Evolutionary conservation across 1,140 invertebrate species (phyloP).

Genomic region (Drosophila orosa): DNA sequence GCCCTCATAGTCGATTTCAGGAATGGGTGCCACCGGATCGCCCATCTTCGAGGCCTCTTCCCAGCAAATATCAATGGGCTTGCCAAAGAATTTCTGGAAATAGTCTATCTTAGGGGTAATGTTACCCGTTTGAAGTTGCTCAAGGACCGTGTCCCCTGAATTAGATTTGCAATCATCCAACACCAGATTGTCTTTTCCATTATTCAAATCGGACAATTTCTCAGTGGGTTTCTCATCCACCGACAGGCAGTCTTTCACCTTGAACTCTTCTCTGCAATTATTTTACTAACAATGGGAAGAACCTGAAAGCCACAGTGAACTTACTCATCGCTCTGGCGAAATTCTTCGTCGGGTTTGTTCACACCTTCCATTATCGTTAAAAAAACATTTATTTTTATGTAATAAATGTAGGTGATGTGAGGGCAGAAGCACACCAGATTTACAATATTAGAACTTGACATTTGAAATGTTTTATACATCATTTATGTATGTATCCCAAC

Average conservation of each 20-base stretch:
- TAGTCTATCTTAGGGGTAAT: neutral
- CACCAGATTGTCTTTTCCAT: neutral
- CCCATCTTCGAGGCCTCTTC: constrained; percentile 5
- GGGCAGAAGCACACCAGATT: constrained; percentile 15
- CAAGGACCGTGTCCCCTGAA: neutral
- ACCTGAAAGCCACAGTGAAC: neutral
- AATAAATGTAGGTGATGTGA: neutral
- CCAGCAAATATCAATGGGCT: constrained; percentile 3
- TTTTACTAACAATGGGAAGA: neutral
- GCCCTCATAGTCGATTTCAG: constrained; percentile 52
- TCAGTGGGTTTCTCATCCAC: neutral
- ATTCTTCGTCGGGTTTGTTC: neutral
- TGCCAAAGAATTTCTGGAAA: neutral
- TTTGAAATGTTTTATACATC: too few species aligned
- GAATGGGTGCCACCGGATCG: constrained; percentile 2
- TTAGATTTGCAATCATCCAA: neutral
- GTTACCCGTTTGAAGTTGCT: neutral
- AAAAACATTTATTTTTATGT: neutral
- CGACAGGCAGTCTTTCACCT: neutral
- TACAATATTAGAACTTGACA: neutral
- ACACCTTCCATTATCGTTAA: neutral
- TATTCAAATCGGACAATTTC: constrained; percentile 1
- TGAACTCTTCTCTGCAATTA: constrained; percentile 1
- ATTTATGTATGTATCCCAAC: too few species aligned
- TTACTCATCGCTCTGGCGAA: neutral